Evolutionary conservation across 2,113 vertebrate genomes (phyloP), one percentile per base, ranked within the genome.

Genomic region (Sprattus sprattus): DNA sequence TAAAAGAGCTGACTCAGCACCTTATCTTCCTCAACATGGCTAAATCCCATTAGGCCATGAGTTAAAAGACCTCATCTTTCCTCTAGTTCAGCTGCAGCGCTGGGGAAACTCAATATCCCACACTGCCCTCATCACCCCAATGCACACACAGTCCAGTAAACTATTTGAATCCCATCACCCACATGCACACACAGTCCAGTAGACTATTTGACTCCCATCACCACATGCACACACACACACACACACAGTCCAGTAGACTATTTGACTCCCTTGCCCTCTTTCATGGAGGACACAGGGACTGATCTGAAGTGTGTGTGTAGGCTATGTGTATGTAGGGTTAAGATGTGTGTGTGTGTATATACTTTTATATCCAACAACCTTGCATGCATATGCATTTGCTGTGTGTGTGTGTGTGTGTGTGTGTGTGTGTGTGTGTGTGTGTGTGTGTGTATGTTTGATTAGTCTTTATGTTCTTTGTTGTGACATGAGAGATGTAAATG

Each of bases 401-500:
- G 45, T 78, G 3, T 78, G 32, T 81, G 52, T 60, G 7, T 64
- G n/a, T 22, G 22, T 5, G 50, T 39, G 16, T 57, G 45, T 45
- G 10, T 9, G 52, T 45, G 54, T 57, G 60, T 86, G 85, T 71
- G 2, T 22, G 18, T 64, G 39, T 44, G 45, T 28, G 1, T 47
- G 39, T 47, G 80, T 47, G 80, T 64, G 45, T 64, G 52, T 64
- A 45, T 45, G 45, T 0, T 49, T 45, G 45, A 46, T 81, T 28
- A 83, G 81, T 82, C 52, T 87, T 83, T 46, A 32, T 82, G 49
- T 88, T 88, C 85, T 32, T 83, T 85, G 86, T 52, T 84, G 82
- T 84, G 83, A 80, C 50, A 84, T 85, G 64, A 67, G 84, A 86
- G 52, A 86, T 45, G 45, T 45, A 88, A 85, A 88, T 88, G 87